A percentile compares a stretch with the other conserved stretches of the same genome.
Evolutionary conservation across 2,797 vertebrate species (phyloP).

Genomic region (Ceyx erithaca): DNA sequence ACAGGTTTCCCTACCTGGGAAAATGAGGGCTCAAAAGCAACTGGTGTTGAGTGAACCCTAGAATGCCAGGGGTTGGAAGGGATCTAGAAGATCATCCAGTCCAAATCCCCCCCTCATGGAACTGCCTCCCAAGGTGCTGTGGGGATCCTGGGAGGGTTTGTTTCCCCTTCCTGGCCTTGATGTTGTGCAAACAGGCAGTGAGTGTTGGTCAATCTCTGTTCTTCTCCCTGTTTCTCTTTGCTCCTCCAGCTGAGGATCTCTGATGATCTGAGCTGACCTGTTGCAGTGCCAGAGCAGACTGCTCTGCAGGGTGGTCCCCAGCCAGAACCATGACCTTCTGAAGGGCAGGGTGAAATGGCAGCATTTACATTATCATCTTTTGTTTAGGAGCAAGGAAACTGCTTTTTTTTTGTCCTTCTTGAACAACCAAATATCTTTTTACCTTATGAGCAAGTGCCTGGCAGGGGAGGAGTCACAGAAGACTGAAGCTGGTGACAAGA

Average conservation of each 20-base stretch:
- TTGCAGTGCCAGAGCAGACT: constrained; percentile 41
- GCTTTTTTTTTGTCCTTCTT: background rate
- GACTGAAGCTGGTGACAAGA: background rate
- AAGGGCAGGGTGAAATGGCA: constrained; percentile 19
- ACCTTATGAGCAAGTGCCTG: background rate
- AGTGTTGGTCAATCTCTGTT: background rate
- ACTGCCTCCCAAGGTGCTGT: background rate
- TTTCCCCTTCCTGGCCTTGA: constrained; percentile 5
- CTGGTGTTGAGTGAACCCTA: background rate
- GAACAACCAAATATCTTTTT: background rate
- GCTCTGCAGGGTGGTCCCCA: background rate
- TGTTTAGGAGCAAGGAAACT: constrained; percentile 6
- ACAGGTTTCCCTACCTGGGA: background rate
- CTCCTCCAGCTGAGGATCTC: background rate
- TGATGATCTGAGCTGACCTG: background rate
- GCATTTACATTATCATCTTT: background rate
- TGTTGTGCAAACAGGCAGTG: background rate
- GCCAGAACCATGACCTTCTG: constrained; percentile 35
- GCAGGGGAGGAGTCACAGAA: background rate
- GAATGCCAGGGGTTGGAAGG: no score
- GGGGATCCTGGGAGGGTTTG: background rate
- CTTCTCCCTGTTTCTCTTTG: background rate
- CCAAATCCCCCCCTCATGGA: background rate
- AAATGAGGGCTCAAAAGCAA: background rate
- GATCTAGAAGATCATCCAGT: no score